These are phyloP conservation scores for Idaea aversata DNA, from an alignment of 2,888 invertebrate genomes.

Conservation along the genomic window DNA sequence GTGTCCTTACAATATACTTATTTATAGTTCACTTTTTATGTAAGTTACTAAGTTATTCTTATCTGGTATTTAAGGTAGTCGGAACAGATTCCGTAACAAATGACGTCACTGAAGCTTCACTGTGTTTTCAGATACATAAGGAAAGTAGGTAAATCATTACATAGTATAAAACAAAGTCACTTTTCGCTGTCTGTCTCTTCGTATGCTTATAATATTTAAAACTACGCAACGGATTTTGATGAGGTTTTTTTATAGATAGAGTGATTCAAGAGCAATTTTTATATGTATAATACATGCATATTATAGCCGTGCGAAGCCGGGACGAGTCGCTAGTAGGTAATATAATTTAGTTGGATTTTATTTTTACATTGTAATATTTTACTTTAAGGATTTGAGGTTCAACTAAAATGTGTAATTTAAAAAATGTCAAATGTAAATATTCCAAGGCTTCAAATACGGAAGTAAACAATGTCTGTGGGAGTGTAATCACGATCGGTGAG, in stretches of 20 bases:
- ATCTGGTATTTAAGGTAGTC: slow-evolving; percentile 19
- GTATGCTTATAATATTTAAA: no score
- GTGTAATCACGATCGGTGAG: not conserved
- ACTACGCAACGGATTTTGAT: no score
- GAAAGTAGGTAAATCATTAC: not conserved
- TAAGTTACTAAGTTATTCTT: slow-evolving; percentile 10
- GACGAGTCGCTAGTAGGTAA: no score
- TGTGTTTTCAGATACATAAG: not conserved
- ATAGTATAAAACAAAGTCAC: no score
- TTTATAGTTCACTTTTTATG: slow-evolving; percentile 20
- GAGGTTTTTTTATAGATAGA: no score
- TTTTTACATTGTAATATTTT: slow-evolving; percentile 28
- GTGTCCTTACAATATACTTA: slow-evolving; percentile 26
- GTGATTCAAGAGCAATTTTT: no score
- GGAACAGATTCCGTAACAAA: not conserved
- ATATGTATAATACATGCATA: no score
- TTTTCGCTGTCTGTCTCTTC: no score
- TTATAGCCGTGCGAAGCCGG: no score
- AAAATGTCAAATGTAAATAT: slow-evolving; percentile 10
- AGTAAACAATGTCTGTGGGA: slow-evolving; percentile 36
- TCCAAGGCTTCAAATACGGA: slow-evolving; percentile 28
- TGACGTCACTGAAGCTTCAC: not conserved
- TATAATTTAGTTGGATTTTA: not conserved
- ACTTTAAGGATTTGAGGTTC: slow-evolving; percentile 3
- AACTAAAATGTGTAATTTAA: slow-evolving; percentile 7